A percentile compares a stretch with the other conserved stretches of the same genome.
Conservation (phyloP, 2,797 vertebrate species). For the Chaenodraco wilsoni region DNA sequence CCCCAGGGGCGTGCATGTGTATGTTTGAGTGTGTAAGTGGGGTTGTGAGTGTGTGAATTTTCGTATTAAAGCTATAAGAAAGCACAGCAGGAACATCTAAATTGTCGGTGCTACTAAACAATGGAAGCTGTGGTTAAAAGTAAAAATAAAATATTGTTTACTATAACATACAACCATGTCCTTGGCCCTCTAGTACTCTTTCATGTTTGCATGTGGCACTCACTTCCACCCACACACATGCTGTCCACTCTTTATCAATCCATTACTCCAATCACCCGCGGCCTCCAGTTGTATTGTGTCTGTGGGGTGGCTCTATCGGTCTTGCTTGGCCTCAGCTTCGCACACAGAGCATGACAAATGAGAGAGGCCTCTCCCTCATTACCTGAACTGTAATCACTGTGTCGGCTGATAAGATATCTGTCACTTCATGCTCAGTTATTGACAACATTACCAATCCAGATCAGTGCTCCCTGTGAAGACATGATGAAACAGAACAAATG, state of each 20-base stretch:
- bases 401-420: slow-evolving; percentile 69
- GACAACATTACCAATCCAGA: slow-evolving; percentile 54
- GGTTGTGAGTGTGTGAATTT: slow-evolving; percentile 23
- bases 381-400: slow-evolving; percentile 73
- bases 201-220: slow-evolving; percentile 25
- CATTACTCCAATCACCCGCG: slow-evolving; percentile 50
- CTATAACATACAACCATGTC: slow-evolving; percentile 3
- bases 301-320: slow-evolving; percentile 51
- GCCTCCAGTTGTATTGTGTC: slow-evolving; percentile 52
- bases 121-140: slow-evolving; percentile 23
- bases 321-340: slow-evolving; percentile 46
- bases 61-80: slow-evolving; percentile 23
- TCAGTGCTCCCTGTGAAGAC: slow-evolving; percentile 34
- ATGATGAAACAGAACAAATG: slow-evolving; percentile 35
- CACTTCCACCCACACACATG: slow-evolving; percentile 19
- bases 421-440: slow-evolving; percentile 54
- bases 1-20: slow-evolving; percentile 55
- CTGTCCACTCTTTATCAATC: slow-evolving; percentile 44
- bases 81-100: slow-evolving; percentile 17
- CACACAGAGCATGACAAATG: slow-evolving; percentile 73
- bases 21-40: slow-evolving; percentile 33
- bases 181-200: slow-evolving; percentile 9
- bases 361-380: slow-evolving; percentile 65
- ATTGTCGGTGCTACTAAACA: slow-evolving; percentile 42
- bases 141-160: slow-evolving; percentile 8